Percentiles rank a stretch among this genome's conserved stretches.
Conservation (phyloP, 35 echinoderm and acorn worm species). For the Lytechinus pictus region DNA sequence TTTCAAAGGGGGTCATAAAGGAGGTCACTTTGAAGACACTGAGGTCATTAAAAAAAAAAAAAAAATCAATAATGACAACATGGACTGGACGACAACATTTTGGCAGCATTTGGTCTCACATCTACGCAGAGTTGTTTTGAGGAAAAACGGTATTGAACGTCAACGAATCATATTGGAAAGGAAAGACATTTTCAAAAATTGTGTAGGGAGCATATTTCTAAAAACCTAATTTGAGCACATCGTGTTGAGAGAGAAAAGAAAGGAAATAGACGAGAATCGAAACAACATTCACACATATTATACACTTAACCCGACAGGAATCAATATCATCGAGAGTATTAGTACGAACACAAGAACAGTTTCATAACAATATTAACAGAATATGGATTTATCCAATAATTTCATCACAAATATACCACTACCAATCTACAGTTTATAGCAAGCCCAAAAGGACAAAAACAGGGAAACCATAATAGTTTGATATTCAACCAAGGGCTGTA, state of each 20-base stretch:
- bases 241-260: background rate
- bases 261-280: background rate
- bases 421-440: background rate
- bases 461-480: background rate
- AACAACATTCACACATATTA: conserved; percentile 13
- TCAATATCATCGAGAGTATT: background rate
- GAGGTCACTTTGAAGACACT: background rate
- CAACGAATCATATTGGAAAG: background rate
- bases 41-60: background rate
- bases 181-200: background rate
- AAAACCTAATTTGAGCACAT: background rate
- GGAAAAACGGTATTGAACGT: background rate
- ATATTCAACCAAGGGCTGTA: background rate
- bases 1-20: background rate
- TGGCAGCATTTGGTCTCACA: background rate
- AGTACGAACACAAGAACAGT: background rate
- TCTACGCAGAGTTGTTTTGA: background rate
- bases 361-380: background rate
- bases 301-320: background rate
- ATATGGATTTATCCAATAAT: background rate
- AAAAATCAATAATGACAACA: background rate
- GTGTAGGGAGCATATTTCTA: background rate
- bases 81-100: background rate
- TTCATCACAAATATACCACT: background rate
- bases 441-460: background rate